Evolutionary conservation across 2,888 invertebrate genomes (phyloP).

Genomic region (Parnassius glacialis): DNA sequence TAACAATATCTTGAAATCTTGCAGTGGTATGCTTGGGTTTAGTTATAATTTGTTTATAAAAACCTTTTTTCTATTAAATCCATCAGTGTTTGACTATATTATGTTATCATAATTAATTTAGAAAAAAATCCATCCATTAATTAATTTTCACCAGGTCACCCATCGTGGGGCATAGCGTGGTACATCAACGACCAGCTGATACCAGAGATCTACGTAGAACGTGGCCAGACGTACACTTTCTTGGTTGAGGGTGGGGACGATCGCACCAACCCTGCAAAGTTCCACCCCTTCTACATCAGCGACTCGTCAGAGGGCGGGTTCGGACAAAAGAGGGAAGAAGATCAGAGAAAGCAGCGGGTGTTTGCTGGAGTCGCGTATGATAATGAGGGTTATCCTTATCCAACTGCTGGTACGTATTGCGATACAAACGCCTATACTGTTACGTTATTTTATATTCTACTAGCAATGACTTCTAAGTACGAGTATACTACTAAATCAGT

Average conservation of each 20-base stretch:
- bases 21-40: too few species aligned
- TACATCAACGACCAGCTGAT: conserved; percentile 95
- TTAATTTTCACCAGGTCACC: conserved; percentile 72
- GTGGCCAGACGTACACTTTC: conserved; percentile 93
- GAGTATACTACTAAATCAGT: too few species aligned
- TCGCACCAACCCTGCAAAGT: conserved; percentile 89
- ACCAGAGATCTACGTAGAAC: conserved; percentile 93
- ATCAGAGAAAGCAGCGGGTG: conserved; percentile 86
- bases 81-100: too few species aligned
- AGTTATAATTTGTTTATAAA: too few species aligned
- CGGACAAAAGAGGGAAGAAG: conserved; percentile 86
- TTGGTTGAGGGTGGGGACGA: conserved; percentile 92
- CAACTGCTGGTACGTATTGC: conserved; percentile 83
- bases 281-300: conserved; percentile 96
- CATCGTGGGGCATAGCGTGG: conserved; percentile 95
- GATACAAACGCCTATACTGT: neutral
- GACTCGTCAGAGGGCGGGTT: conserved; percentile 92
- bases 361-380: conserved; percentile 91
- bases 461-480: neutral
- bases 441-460: neutral
- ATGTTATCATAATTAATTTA: too few species aligned
- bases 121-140: too few species aligned
- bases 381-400: conserved; percentile 87
- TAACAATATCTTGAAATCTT: too few species aligned
- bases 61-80: too few species aligned